Conservation (phyloP, 2,797 vertebrate species). For the Ambastaia sidthimunki region DNA sequence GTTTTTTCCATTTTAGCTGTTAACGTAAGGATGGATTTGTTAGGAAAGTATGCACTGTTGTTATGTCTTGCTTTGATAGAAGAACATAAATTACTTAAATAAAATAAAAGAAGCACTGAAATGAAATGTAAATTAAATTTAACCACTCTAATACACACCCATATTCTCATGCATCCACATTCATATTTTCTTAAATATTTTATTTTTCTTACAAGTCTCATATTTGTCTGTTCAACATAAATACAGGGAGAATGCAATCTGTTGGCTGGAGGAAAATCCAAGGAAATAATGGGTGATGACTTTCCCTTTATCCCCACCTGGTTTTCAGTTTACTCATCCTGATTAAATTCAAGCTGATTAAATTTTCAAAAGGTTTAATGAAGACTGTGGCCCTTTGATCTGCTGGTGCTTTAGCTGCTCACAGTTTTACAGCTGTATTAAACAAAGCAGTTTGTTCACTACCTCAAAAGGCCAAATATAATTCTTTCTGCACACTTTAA, state of each 20-base stretch:
- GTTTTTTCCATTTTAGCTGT: neutral
- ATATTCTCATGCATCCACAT: neutral
- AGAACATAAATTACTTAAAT: neutral
- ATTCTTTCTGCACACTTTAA: conserved; percentile 6
- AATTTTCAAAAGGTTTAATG: conserved; percentile 57
- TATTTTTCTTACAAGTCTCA: neutral
- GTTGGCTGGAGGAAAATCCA: neutral
- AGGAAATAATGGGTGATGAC: neutral
- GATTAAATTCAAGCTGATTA: conserved; percentile 48
- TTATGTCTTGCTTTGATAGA: too few relatives aligned
- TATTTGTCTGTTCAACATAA: neutral
- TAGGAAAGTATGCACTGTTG: too few relatives aligned
- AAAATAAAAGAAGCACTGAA: too few relatives aligned
- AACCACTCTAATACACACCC: neutral
- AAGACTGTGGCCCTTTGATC: conserved; percentile 52
- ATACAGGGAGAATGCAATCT: neutral
- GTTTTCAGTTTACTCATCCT: conserved; percentile 16
- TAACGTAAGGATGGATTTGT: neutral
- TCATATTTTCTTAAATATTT: neutral
- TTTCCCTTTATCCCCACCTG: neutral
- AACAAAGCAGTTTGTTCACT: neutral
- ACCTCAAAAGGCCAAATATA: conserved; percentile 3
- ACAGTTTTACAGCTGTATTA: conserved; percentile 38
- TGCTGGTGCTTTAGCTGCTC: conserved; percentile 38
- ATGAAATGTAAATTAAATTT: too few relatives aligned